Evolutionary conservation across 2,888 invertebrate genomes (phyloP).

Genomic region (Conops quadrifasciatus): DNA sequence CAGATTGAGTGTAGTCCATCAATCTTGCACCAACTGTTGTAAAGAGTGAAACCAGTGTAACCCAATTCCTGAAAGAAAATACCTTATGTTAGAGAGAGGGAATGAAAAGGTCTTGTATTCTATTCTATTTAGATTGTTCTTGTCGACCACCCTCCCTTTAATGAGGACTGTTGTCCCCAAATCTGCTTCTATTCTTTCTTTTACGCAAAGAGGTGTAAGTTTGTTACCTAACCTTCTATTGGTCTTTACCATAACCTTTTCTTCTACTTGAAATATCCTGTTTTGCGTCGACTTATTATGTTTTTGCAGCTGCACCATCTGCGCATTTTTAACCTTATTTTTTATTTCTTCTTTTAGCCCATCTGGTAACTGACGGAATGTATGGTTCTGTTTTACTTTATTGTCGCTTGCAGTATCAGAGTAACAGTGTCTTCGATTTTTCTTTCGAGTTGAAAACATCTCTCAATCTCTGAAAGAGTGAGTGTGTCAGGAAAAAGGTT

Average conservation of each 20-base stretch:
- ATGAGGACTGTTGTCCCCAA: no score
- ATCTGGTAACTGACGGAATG: conserved; percentile 35
- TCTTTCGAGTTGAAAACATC: conserved; percentile 38
- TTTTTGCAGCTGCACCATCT: neutral
- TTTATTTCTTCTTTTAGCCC: neutral
- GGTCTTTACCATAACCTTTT: conserved; percentile 8
- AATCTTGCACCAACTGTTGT: no score
- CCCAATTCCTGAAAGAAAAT: no score
- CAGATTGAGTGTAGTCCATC: no score
- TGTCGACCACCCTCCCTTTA: no score
- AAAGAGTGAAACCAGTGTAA: no score
- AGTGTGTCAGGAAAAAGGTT: neutral
- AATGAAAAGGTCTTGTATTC: no score
- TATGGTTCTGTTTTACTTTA: conserved; percentile 39
- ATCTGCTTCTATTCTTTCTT: neutral
- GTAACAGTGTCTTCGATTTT: conserved; percentile 35
- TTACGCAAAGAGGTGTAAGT: conserved; percentile 8
- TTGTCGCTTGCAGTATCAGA: conserved; percentile 29
- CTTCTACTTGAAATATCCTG: neutral
- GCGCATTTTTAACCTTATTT: conserved; percentile 7
- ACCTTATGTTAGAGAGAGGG: no score
- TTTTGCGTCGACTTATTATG: neutral
- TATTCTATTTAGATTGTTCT: no score
- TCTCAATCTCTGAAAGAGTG: conserved; percentile 31
- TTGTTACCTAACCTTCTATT: conserved; percentile 21